Evolutionary conservation across 2,888 invertebrate genomes (phyloP), one percentile per base, ranked within the genome.

Genomic region (Rhopalosiphum nymphaeae): DNA sequence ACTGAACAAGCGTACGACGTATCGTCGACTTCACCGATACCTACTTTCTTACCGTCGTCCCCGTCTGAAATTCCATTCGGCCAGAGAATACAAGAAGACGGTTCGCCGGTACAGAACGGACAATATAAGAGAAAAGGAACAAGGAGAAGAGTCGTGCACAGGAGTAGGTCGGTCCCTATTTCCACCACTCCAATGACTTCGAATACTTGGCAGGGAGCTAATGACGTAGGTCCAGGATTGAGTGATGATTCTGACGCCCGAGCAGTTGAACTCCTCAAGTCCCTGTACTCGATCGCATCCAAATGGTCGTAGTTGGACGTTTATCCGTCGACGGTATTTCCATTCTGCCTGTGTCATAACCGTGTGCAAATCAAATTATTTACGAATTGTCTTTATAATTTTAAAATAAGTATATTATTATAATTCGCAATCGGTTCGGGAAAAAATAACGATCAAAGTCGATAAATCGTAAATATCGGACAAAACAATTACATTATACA

Each of bases 221-320:
- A 94, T 93, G 86, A 94, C 85, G 91, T 91, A 9, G 42, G 87
- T 67, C 91, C 92, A 7, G 95, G 94, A 46, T 91, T 95, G 49
- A 95, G 95, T 95, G 95, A 95, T 95, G 96, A 95, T 92, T 97
- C 98, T 29, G 98, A 98, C 95, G 97, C 97, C 46, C 97, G 98
- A 96, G 98, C 98, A 29, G 96, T 98, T 95, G 98, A 98, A 96
- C 96, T 98, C 95, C 97, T 98, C 95, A 97, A 98, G 96, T 98
- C 98, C 95, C 96, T 98, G 94, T 98, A 98, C 96, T 97, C 98
- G 95, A 97, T 98, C 96, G 98, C 98, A 94, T 98, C 98, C 44
- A 97, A 97, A 67, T 89, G 90, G 93, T 90, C 93, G 89, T 94
- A 94, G n/a, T 61, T 5, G 26, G 44, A 84, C 44, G n/a, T 36